Evolutionary conservation across 1,140 invertebrate genomes (phyloP), one percentile per base, ranked within the genome.

Genomic region (Anoplolepis gracilipes): DNA sequence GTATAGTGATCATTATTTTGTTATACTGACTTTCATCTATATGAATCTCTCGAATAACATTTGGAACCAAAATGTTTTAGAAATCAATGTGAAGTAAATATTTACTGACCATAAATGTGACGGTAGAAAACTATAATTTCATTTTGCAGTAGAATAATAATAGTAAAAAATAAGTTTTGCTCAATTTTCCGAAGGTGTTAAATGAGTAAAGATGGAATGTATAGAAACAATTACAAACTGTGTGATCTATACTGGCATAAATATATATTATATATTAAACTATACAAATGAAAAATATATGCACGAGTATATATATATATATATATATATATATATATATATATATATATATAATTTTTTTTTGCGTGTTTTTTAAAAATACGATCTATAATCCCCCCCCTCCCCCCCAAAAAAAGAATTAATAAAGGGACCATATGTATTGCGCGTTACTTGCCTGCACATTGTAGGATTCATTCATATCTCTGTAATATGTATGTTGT

Each of bases 371-470:
- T 57, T 73, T 61, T 36, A 53, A 55, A 73, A 39, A 79, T 46
- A 65, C 78, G 28, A 57, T 88, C 22, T 39, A 57, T 81, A 88
- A 81, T 88, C n/a, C 39, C 57, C 46, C 13, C n/a, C n/a, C n/a
- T n/a, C n/a, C n/a, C n/a, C n/a, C n/a, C n/a, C n/a, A n/a, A n/a
- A n/a, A 3, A 3, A 19, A 89, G 0, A 85, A 36, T 79, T 81
- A 85, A 87, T 85, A 49, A 88, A 88, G 87, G 87, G 87, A 88
- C 88, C 88, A 89, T 77, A 30, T 78, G 36, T 88, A 88, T 88
- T 42, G 22, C 72, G 73, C 25, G 46, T 78, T 85, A 65, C 36
- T 36, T 75, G 85, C 16, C 22, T 87, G 73, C 49, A n/a, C n/a
- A 36, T 73, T 62, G 57, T 88, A 85, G 39, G 11, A 49, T 76